Evolutionary conservation across 2,113 vertebrate species (phyloP).

Genomic region (Erythrolamprus reginae): DNA sequence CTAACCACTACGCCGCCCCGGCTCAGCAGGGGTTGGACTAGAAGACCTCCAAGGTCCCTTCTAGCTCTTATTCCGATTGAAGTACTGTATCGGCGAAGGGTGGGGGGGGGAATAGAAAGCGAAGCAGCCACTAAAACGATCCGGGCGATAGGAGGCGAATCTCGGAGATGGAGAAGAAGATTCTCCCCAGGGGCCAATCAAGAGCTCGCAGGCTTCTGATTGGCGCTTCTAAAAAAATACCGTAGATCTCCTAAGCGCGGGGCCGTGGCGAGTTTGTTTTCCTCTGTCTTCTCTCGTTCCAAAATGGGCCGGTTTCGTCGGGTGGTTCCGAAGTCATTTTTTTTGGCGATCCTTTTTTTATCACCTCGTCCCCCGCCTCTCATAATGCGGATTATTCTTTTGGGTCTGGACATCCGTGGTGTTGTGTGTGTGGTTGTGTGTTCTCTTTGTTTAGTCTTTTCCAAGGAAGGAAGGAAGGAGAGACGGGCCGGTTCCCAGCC

Average conservation of each 20-base stretch:
- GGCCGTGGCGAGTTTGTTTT: constrained; percentile 10
- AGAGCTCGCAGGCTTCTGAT: constrained; percentile 1
- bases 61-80: neutral
- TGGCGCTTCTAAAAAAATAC: constrained; percentile 2
- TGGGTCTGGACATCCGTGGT: neutral
- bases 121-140: neutral
- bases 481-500: neutral
- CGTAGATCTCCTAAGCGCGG: constrained; percentile 27
- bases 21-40: neutral
- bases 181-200: neutral
- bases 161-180: neutral
- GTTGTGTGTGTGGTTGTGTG: too few relatives aligned
- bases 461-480: neutral
- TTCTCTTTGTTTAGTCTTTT: neutral
- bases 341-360: too few relatives aligned
- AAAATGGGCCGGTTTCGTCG: neutral
- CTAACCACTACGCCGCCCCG: too few relatives aligned
- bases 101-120: neutral
- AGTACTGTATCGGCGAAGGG: neutral
- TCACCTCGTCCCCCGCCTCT: too few relatives aligned
- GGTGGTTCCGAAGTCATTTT: neutral
- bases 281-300: neutral
- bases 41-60: neutral
- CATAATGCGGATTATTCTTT: constrained; percentile 10
- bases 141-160: neutral